A percentile compares a stretch with the other conserved stretches of the same genome.
Evolutionary conservation across 1,140 invertebrate species (phyloP).

Genomic region (Heliconius nattereri): DNA sequence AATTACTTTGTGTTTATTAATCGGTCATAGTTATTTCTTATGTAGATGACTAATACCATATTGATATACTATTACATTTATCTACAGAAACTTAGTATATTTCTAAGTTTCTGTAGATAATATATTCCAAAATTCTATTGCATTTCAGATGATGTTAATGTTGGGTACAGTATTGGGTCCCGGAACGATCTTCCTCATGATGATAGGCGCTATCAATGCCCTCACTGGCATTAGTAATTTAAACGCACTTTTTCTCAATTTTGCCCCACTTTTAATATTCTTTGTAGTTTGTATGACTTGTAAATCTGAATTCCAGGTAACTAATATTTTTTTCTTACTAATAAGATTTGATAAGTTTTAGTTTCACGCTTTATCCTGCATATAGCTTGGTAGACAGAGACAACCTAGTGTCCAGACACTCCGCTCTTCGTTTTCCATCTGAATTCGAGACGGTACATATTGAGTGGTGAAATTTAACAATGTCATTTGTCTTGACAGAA

Average conservation of each 20-base stretch:
- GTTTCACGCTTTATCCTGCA: too few relatives aligned
- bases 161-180: constrained; percentile 93
- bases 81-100: neutral
- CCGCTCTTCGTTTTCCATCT: too few relatives aligned
- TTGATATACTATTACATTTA: neutral
- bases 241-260: constrained; percentile 91
- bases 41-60: too few relatives aligned
- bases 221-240: constrained; percentile 93
- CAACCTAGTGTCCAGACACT: too few relatives aligned
- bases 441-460: too few relatives aligned
- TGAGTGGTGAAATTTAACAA: too few relatives aligned
- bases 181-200: constrained; percentile 96
- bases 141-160: constrained; percentile 87
- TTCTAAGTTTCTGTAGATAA: too few relatives aligned
- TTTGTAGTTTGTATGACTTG: constrained; percentile 95
- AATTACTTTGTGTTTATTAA: neutral
- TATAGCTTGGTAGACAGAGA: neutral
- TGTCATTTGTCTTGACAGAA: too few relatives aligned
- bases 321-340: constrained; percentile 16
- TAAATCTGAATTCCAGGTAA: constrained; percentile 93
- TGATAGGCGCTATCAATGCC: constrained; percentile 95
- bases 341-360: too few relatives aligned
- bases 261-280: constrained; percentile 90
- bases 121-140: neutral
- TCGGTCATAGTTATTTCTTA: too few relatives aligned